These are phyloP conservation scores for Lepus timidus DNA, from an alignment of 2,113 vertebrate species.

Conservation along the genomic window DNA sequence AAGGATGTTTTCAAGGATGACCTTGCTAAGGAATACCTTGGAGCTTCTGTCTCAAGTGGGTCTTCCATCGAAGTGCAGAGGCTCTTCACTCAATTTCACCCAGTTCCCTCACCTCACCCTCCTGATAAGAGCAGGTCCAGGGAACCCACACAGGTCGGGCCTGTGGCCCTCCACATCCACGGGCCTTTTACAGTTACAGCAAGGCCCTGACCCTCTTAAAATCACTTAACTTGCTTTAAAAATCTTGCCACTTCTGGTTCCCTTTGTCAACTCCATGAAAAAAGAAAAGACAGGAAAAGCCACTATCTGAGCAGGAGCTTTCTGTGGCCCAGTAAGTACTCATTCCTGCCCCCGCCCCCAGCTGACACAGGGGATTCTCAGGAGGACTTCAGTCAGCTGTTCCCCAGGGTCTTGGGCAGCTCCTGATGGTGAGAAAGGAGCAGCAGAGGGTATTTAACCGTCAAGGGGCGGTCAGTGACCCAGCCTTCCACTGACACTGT, in stretches of 20 bases:
- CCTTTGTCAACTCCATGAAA: background rate
- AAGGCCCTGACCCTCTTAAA: background rate
- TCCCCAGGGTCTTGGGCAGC: slow-evolving; percentile 65
- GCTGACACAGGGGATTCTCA: slow-evolving; percentile 15
- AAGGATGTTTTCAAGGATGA: background rate
- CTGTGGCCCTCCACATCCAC: background rate
- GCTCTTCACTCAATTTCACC: background rate
- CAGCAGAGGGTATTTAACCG: slow-evolving; percentile 18
- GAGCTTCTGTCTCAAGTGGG: background rate
- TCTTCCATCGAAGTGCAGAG: background rate
- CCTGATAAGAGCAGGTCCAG: background rate
- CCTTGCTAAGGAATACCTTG: background rate
- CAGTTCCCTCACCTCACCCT: background rate
- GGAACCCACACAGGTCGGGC: background rate
- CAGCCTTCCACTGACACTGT: slow-evolving; percentile 46
- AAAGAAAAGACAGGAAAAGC: background rate
- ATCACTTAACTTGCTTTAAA: background rate
- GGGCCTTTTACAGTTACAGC: background rate
- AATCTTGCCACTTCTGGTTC: background rate
- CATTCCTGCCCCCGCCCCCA: slow-evolving; percentile 25
- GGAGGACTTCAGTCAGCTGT: slow-evolving; percentile 64
- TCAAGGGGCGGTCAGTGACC: slow-evolving; percentile 64
- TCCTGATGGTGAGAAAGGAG: slow-evolving; percentile 66
- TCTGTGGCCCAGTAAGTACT: slow-evolving; percentile 19
- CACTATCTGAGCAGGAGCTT: background rate